phyloP scores from a whole-genome alignment of 2,888 invertebrate genomes.

The Callosobruchus maculatus region DNA sequence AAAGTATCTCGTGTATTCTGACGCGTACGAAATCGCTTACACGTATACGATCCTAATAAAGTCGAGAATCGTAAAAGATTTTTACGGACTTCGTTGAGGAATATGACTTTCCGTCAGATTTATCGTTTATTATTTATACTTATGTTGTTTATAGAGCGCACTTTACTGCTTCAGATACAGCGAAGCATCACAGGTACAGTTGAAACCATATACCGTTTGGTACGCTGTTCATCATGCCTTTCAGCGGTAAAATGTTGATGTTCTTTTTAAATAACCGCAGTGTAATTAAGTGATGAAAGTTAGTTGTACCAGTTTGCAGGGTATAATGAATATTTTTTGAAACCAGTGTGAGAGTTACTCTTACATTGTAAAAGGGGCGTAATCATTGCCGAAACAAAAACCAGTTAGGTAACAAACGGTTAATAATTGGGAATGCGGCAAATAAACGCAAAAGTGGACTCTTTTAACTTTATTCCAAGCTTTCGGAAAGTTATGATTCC shows the following conservation, averaged over 20 bases:
- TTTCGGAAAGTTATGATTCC: too few species aligned
- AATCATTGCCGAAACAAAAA: too few species aligned
- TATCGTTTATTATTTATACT: neutral
- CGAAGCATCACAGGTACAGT: neutral
- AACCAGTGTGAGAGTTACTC: too few species aligned
- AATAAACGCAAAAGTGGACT: too few species aligned
- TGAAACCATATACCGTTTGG: neutral
- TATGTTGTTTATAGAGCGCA: neutral
- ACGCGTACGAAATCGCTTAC: neutral
- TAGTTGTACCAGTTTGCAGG: too few species aligned
- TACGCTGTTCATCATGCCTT: neutral
- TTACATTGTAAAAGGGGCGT: too few species aligned
- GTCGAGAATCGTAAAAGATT: neutral
- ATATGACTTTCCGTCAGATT: neutral
- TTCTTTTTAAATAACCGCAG: too few species aligned
- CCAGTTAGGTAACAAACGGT: too few species aligned
- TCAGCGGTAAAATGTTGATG: neutral
- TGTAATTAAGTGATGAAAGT: too few species aligned
- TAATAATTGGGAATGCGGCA: too few species aligned
- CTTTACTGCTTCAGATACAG: neutral
- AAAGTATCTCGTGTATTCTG: neutral
- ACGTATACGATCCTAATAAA: neutral
- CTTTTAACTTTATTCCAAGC: too few species aligned
- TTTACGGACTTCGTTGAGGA: neutral
- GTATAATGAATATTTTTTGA: too few species aligned